A percentile compares a stretch with the other conserved stretches of the same genome.
Conservation (phyloP, 2,888 invertebrate genomes). For the Thyatira batis region DNA sequence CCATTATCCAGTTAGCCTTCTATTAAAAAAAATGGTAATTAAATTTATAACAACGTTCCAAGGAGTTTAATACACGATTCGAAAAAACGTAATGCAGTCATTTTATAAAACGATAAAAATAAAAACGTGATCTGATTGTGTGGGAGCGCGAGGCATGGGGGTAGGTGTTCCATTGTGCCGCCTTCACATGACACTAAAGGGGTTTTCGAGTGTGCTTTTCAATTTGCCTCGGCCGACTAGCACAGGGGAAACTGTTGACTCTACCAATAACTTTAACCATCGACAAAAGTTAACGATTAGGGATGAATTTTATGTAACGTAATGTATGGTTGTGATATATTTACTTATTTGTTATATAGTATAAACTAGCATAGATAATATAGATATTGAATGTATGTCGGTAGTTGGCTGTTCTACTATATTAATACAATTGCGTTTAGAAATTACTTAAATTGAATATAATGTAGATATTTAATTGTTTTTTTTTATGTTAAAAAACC, state of each 20-base stretch:
- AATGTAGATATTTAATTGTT: not conserved
- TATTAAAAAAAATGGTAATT: no score
- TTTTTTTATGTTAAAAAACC: not conserved
- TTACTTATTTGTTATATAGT: no score
- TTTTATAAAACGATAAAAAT: constrained; percentile 60
- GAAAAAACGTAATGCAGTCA: constrained; percentile 25
- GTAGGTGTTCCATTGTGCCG: constrained; percentile 61
- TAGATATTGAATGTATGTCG: no score
- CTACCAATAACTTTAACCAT: not conserved
- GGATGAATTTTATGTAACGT: no score
- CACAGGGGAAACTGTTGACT: constrained; percentile 34
- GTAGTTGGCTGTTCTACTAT: no score
- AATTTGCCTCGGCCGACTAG: constrained; percentile 64
- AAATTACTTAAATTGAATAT: not conserved
- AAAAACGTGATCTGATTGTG: constrained; percentile 24
- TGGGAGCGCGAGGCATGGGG: constrained; percentile 34
- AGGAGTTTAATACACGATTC: no score
- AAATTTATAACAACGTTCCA: no score
- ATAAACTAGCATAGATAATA: no score
- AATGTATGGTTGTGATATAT: no score
- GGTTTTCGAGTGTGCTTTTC: constrained; percentile 80
- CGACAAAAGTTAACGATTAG: no score
- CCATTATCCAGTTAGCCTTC: no score
- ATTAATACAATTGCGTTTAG: no score
- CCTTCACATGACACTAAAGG: constrained; percentile 74